Conservation (phyloP, 2,113 vertebrate species). For the Cynocephalus volans region DNA sequence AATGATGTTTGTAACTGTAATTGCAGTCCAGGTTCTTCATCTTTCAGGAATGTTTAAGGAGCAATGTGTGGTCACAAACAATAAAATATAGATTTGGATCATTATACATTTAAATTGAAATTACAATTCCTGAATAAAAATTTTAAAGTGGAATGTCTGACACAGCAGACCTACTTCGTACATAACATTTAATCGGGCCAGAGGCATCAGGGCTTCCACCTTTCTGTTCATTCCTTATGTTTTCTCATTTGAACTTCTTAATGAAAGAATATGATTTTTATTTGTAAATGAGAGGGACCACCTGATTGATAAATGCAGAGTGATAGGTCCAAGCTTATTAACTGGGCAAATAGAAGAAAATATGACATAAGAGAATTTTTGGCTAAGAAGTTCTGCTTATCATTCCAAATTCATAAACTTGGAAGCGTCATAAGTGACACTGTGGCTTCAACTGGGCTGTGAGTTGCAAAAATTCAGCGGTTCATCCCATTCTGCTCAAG, state of each 20-base stretch:
- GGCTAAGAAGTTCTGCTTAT: background rate
- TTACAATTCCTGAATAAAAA: background rate
- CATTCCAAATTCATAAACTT: conserved; percentile 11
- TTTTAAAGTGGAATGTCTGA: background rate
- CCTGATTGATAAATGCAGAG: background rate
- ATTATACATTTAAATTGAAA: background rate
- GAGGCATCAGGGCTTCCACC: background rate
- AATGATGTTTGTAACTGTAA: background rate
- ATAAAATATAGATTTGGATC: background rate
- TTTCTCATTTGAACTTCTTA: background rate
- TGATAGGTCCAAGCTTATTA: background rate
- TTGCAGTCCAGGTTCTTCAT: background rate
- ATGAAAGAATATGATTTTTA: background rate
- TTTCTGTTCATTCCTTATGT: background rate
- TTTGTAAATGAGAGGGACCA: background rate
- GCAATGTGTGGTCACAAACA: background rate
- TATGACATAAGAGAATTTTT: background rate
- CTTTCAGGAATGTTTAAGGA: background rate
- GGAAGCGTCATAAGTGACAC: background rate
- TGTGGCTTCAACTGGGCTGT: background rate
- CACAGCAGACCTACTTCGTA: background rate
- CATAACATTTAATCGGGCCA: background rate
- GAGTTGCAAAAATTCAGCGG: background rate
- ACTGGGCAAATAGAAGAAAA: background rate
- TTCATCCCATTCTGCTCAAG: background rate